Evolutionary conservation across 2,113 vertebrate species (phyloP).

Genomic region (Hemichromis elongatus): DNA sequence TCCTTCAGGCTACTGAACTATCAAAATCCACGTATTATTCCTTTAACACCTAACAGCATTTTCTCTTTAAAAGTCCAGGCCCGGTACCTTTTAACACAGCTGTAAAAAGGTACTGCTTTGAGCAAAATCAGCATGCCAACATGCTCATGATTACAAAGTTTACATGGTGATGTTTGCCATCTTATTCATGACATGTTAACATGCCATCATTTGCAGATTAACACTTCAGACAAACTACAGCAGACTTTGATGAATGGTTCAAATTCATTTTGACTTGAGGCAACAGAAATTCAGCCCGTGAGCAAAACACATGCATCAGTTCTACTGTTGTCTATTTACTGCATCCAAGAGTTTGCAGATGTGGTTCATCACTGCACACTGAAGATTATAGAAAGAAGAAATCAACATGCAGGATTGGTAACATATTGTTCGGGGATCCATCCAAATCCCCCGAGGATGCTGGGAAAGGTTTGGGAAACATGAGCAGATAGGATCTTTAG

Average conservation of each 20-base stretch:
- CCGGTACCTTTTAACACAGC: background rate
- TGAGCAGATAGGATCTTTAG: constrained; percentile 45
- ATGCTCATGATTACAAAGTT: background rate
- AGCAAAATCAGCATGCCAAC: background rate
- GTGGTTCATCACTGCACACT: background rate
- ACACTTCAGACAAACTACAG: background rate
- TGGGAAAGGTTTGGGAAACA: constrained; percentile 37
- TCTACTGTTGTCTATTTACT: background rate
- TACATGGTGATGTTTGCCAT: background rate
- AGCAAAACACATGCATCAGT: background rate
- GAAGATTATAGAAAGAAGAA: background rate
- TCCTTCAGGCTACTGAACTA: background rate
- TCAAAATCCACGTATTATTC: background rate
- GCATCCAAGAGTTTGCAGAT: background rate
- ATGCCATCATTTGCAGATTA: background rate
- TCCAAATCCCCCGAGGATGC: background rate
- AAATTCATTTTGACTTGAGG: background rate
- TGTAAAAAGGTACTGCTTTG: background rate
- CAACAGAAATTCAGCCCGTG: background rate
- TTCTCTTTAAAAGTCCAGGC: background rate
- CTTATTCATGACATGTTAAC: background rate
- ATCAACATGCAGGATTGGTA: background rate
- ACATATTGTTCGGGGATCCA: background rate
- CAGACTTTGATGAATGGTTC: background rate
- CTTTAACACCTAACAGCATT: background rate